Base-by-base conservation (phyloP, 1,140 invertebrate species). In the Brachionus koreanus region DNA sequence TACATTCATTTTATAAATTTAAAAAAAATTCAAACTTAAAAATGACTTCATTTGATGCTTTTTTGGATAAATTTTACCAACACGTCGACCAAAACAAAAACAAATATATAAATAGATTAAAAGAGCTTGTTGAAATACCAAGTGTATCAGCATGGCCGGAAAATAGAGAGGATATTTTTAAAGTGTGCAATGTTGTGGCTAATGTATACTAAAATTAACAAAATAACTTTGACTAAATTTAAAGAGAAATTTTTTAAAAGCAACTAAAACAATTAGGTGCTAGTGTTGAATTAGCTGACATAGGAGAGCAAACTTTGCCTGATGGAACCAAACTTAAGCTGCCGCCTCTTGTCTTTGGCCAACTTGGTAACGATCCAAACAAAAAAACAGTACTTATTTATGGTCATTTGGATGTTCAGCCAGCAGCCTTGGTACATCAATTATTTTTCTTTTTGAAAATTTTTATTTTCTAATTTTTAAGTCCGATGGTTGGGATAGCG, bases 371-470 rank as follows among this genome's bases (percentile, higher is more conserved):
- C 84, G 94, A 98, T 87, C 89, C 92, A 0, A 91, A 91, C 5
- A 97, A 96, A 87, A 91, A 95, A 85, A 99, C 96, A 16, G 91
- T 98, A 57, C 91, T 94, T 74, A 91, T 99, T 67, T 99, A 99
- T 89, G 97, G 97, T 0, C 97, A 99, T 90, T 91, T 99, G 85
- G 97, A 99, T 91, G 97, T 98, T 1, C 97, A 98, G 87, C 96
- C 97, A 57, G 97, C 97, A 6, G 85, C 92, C 5, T 92, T 92
- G 85, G 89, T 90, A 57, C 49, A 63, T n/a, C n/a, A 29, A 76
- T 39, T n/a, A 19, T 29, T 42, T 13, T 5, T 33, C 13, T n/a
- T n/a, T n/a, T n/a, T n/a, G n/a, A n/a, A n/a, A n/a, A n/a, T n/a
- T 9, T 25, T 35, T 46, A n/a, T 19, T 10, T 35, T 29, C 35